These are phyloP conservation scores for Spermophilus dauricus DNA, from an alignment of 2,113 vertebrate genomes.

Conservation along the genomic window DNA sequence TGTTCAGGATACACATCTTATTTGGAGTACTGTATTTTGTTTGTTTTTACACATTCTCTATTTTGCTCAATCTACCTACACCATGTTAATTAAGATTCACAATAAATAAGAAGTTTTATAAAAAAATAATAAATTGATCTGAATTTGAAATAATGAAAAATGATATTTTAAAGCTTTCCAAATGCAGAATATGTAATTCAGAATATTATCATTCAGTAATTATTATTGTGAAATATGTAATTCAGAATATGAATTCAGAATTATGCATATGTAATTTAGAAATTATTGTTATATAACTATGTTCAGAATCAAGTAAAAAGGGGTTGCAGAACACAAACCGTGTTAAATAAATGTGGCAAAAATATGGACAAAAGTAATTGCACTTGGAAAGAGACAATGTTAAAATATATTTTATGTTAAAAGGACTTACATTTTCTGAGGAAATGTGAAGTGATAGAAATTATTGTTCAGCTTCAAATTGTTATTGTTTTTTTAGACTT, in stretches of 20 bases:
- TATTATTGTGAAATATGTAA: neutral
- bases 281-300: neutral
- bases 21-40: neutral
- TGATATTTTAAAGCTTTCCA: neutral
- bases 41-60: neutral
- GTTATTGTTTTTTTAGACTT: neutral
- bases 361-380: neutral
- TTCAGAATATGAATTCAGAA: no score
- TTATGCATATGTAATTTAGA: neutral
- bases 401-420: slow-evolving; percentile 2
- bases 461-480: neutral
- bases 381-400: neutral
- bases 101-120: neutral
- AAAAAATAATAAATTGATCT: neutral
- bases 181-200: neutral
- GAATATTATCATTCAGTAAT: neutral
- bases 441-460: neutral
- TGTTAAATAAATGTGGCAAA: neutral
- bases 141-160: neutral
- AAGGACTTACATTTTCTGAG: neutral
- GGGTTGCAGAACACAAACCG: neutral
- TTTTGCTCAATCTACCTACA: neutral
- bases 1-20: neutral
- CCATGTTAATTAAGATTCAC: neutral
- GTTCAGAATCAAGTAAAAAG: neutral